These are phyloP conservation scores for Etheostoma spectabile DNA, from an alignment of 2,113 vertebrate species.

Conservation along the genomic window DNA sequence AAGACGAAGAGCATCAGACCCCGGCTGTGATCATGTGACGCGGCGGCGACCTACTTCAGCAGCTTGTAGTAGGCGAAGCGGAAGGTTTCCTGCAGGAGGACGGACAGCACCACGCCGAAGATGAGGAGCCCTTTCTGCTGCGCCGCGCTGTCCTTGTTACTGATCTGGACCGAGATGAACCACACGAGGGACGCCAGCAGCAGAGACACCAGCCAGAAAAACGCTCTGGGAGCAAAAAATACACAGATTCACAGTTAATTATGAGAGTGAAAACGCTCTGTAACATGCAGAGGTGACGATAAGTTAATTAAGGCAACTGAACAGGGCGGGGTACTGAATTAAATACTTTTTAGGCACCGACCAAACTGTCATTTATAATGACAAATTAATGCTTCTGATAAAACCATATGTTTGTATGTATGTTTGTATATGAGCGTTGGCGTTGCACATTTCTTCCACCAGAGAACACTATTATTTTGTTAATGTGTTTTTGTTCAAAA, in stretches of 20 bases:
- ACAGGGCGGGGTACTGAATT: too few relatives aligned
- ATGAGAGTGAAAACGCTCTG: background rate
- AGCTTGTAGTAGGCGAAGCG: slow-evolving; percentile 84
- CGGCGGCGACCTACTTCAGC: slow-evolving; percentile 83
- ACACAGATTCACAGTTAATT: background rate
- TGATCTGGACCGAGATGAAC: slow-evolving; percentile 84
- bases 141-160: slow-evolving; percentile 73
- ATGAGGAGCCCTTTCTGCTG: slow-evolving; percentile 85
- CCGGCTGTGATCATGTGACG: too few relatives aligned
- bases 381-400: too few relatives aligned
- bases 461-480: too few relatives aligned
- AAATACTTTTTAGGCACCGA: too few relatives aligned
- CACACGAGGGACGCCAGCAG: slow-evolving; percentile 85
- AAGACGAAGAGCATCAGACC: too few relatives aligned
- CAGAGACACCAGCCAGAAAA: slow-evolving; percentile 86
- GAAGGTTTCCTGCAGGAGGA: slow-evolving; percentile 86
- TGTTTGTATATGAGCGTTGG: too few relatives aligned
- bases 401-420: too few relatives aligned
- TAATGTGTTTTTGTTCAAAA: too few relatives aligned
- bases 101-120: slow-evolving; percentile 84
- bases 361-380: too few relatives aligned
- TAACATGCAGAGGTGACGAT: background rate
- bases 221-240: slow-evolving; percentile 71
- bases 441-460: too few relatives aligned
- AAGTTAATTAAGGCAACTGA: background rate